Conservation (phyloP, 2,113 vertebrate species). For the Hoplias malabaricus region DNA sequence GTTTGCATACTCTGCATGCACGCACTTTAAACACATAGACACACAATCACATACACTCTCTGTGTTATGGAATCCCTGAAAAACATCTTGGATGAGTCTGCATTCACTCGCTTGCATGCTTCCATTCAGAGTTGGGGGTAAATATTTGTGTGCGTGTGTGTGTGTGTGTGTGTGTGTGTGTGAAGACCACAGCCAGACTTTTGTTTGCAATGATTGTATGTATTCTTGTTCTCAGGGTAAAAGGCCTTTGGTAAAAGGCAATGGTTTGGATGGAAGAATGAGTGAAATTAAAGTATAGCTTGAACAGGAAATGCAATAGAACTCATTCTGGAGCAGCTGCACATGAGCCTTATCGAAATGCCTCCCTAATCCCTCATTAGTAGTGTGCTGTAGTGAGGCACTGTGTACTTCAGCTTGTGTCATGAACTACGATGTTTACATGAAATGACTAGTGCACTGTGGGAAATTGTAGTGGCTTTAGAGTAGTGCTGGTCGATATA, state of each 20-base stretch:
- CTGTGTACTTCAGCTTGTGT: too few relatives aligned
- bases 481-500: too few relatives aligned
- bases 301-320: too few relatives aligned
- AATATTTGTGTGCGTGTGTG: conserved; percentile 27
- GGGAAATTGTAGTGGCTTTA: too few relatives aligned
- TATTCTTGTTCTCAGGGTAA: background rate
- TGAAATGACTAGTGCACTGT: too few relatives aligned
- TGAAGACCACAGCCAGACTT: background rate
- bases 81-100: conserved; percentile 27
- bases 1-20: conserved; percentile 48
- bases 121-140: conserved; percentile 14
- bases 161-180: conserved; percentile 6
- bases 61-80: conserved; percentile 22
- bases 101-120: conserved; percentile 18
- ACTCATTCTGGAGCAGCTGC: too few relatives aligned
- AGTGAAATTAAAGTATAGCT: background rate
- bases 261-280: background rate
- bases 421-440: too few relatives aligned
- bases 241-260: background rate
- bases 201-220: background rate
- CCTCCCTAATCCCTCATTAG: too few relatives aligned
- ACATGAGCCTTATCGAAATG: too few relatives aligned
- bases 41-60: conserved; percentile 25
- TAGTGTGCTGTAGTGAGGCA: too few relatives aligned
- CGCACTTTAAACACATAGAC: background rate